These are phyloP conservation scores for Lasioglossum leucozonium DNA, from an alignment of 2,888 invertebrate species.

Conservation along the genomic window DNA sequence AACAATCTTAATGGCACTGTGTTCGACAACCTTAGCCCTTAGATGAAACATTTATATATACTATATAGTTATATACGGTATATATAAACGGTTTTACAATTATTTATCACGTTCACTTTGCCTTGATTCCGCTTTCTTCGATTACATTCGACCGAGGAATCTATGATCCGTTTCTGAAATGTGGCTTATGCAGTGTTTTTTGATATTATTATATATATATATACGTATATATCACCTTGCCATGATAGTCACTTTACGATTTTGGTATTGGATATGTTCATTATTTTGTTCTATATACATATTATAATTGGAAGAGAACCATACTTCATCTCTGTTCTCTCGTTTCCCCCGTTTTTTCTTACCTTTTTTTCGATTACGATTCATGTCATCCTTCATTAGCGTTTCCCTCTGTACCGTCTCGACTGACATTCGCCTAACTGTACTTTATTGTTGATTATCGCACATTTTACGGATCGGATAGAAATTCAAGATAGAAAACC, in stretches of 20 bases:
- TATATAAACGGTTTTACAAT: constrained; percentile 55
- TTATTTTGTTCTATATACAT: constrained; percentile 56
- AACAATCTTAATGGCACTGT: constrained; percentile 70
- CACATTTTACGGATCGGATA: neutral
- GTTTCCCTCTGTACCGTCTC: constrained; percentile 60
- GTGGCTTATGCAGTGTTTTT: constrained; percentile 83
- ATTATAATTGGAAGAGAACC: constrained; percentile 53
- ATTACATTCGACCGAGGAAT: constrained; percentile 61
- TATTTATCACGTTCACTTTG: constrained; percentile 68
- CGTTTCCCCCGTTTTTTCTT: constrained; percentile 42
- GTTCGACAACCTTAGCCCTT: constrained; percentile 70
- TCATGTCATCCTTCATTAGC: constrained; percentile 68
- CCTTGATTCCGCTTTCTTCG: constrained; percentile 73
- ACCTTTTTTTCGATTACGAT: constrained; percentile 54
- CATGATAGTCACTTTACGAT: constrained; percentile 75
- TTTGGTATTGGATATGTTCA: constrained; percentile 68
- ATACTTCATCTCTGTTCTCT: constrained; percentile 54
- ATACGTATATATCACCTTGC: constrained; percentile 74
- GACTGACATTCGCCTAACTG: neutral
- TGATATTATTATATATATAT: constrained; percentile 62
- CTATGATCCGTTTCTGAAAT: constrained; percentile 72
- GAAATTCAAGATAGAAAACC: neutral
- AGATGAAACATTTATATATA: constrained; percentile 56
- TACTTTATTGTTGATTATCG: neutral
- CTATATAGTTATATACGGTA: neutral